Evolutionary conservation across 2,888 invertebrate genomes (phyloP).

Genomic region (Caenorhabditis imperialis): DNA sequence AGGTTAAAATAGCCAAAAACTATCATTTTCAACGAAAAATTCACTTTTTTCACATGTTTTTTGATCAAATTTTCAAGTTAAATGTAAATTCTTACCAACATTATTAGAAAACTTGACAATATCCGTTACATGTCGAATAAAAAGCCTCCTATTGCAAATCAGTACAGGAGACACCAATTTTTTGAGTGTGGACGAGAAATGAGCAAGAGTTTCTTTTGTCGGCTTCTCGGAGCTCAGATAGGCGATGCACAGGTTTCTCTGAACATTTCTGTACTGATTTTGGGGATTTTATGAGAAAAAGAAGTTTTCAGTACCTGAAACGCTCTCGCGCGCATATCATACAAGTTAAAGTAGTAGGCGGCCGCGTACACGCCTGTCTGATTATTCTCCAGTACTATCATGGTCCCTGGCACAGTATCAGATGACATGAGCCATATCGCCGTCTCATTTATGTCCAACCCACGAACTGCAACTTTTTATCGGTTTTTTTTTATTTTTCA

Average conservation of each 20-base stretch:
- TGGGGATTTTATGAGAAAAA: background rate
- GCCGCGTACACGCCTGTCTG: slow-evolving; percentile 71
- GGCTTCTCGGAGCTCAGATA: slow-evolving; percentile 65
- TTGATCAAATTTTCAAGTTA: too few relatives aligned
- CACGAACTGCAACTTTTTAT: slow-evolving; percentile 28
- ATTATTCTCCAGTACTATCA: slow-evolving; percentile 70
- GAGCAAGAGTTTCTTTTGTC: slow-evolving; percentile 44
- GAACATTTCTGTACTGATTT: slow-evolving; percentile 2
- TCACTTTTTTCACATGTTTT: too few relatives aligned
- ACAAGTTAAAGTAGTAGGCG: slow-evolving; percentile 70
- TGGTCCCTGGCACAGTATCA: slow-evolving; percentile 70
- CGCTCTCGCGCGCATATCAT: slow-evolving; percentile 73
- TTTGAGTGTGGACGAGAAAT: slow-evolving; percentile 54
- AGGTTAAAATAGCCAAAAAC: too few relatives aligned
- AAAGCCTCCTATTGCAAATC: slow-evolving; percentile 72
- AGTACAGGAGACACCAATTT: slow-evolving; percentile 63
- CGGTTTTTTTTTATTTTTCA: background rate
- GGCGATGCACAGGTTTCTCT: slow-evolving; percentile 73
- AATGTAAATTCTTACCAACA: slow-evolving; percentile 35
- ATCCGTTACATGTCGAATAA: slow-evolving; percentile 60
- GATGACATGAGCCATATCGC: slow-evolving; percentile 75
- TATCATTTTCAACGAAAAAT: too few relatives aligned
- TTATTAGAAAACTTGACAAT: slow-evolving; percentile 53
- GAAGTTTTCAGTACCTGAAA: slow-evolving; percentile 63
- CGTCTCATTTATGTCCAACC: slow-evolving; percentile 69